Conservation (phyloP, 2,888 invertebrate genomes). For the Disparrhopalites patrizii region DNA sequence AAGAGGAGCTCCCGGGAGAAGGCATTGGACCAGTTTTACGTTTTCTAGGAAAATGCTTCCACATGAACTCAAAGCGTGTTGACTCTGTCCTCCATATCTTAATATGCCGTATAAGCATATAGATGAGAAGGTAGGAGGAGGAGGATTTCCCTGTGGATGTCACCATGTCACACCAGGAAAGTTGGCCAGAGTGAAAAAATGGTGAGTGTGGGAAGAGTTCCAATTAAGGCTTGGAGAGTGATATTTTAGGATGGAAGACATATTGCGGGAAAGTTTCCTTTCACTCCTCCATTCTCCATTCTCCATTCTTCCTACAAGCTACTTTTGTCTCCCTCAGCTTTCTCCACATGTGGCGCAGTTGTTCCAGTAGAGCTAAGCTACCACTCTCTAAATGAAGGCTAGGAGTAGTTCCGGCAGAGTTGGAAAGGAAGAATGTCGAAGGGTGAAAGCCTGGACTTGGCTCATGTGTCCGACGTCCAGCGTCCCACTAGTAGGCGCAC, state of each 20-base stretch:
- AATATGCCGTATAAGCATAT: no score
- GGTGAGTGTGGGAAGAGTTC: background rate
- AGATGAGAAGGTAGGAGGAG: slow-evolving; percentile 2
- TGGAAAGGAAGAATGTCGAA: background rate
- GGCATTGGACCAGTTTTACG: no score
- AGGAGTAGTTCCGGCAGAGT: background rate
- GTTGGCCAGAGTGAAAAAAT: background rate
- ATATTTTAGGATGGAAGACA: slow-evolving; percentile 2
- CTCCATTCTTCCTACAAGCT: no score
- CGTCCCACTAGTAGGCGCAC: background rate
- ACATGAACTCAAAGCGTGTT: no score
- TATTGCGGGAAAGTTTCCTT: slow-evolving; percentile 9
- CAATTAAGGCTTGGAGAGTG: background rate
- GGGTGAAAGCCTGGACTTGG: background rate
- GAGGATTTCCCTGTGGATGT: background rate
- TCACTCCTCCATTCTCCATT: no score
- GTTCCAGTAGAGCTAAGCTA: background rate
- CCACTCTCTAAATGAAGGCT: background rate
- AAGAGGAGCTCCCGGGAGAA: no score
- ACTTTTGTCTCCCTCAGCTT: background rate
- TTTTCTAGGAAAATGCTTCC: no score
- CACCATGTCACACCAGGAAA: background rate
- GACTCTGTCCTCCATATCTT: no score
- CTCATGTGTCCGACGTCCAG: background rate
- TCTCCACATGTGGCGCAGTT: background rate